A percentile compares a stretch with the other conserved stretches of the same genome.
Evolutionary conservation across 2,888 invertebrate genomes (phyloP).

Genomic region (Philereme vetulata): DNA sequence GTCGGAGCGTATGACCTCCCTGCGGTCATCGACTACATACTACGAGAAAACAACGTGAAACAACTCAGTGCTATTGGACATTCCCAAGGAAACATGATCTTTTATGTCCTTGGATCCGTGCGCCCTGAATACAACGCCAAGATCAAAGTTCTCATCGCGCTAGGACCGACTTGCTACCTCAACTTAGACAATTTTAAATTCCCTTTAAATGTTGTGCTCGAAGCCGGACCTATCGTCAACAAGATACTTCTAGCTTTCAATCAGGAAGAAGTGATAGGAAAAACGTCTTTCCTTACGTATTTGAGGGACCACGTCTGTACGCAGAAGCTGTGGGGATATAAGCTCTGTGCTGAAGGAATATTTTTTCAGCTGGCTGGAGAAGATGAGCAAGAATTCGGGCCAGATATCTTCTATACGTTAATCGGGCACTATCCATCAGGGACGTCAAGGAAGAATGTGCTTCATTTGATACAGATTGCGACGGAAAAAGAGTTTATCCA

Average conservation of each 20-base stretch:
- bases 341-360: slow-evolving; percentile 24
- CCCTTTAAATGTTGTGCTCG: slow-evolving; percentile 19
- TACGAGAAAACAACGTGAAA: slow-evolving; percentile 67
- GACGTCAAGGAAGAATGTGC: slow-evolving; percentile 44
- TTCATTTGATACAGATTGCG: slow-evolving; percentile 43
- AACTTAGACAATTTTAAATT: slow-evolving; percentile 32
- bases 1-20: slow-evolving; percentile 87
- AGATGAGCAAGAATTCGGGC: slow-evolving; percentile 78
- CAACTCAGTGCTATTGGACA: slow-evolving; percentile 86
- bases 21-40: slow-evolving; percentile 73
- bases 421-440: slow-evolving; percentile 48
- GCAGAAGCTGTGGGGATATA: slow-evolving; percentile 21
- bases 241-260: slow-evolving; percentile 12
- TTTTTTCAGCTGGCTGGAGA: slow-evolving; percentile 62
- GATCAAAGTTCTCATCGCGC: slow-evolving; percentile 72
- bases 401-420: slow-evolving; percentile 55
- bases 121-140: slow-evolving; percentile 82
- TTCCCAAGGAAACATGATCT: slow-evolving; percentile 85
- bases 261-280: slow-evolving; percentile 26
- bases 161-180: slow-evolving; percentile 82
- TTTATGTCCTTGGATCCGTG: slow-evolving; percentile 77
- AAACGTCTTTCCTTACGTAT: slow-evolving; percentile 11
- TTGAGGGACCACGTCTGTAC: slow-evolving; percentile 23
- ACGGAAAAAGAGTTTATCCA: slow-evolving; percentile 14
- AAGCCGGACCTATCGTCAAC: slow-evolving; percentile 16